phyloP scores from a whole-genome alignment of 2,797 vertebrate species.

The Apogon talboti region DNA sequence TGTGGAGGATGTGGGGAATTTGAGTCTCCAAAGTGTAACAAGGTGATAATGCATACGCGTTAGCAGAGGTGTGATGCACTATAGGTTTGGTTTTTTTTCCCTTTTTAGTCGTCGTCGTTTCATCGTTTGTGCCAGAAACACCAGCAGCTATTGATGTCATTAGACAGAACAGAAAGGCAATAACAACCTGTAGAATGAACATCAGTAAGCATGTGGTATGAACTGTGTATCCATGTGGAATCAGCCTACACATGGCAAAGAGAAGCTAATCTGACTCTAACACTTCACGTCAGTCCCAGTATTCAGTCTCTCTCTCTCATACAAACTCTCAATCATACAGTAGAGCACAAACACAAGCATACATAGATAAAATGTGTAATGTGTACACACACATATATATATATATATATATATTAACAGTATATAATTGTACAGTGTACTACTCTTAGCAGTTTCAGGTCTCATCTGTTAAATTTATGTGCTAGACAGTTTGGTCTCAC shows the following conservation, averaged over 20 bases:
- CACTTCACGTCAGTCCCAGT: constrained; percentile 33
- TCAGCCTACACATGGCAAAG: constrained; percentile 24
- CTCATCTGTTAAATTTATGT: constrained; percentile 34
- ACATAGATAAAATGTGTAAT: constrained; percentile 70
- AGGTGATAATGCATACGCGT: constrained; percentile 31
- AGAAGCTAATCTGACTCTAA: constrained; percentile 40
- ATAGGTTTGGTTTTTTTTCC: not conserved
- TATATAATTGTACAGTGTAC: constrained; percentile 37
- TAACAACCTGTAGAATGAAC: constrained; percentile 17
- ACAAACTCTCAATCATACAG: constrained; percentile 48
- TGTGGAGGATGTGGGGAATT: constrained; percentile 12
- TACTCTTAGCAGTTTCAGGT: constrained; percentile 17
- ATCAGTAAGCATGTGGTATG: constrained; percentile 54
- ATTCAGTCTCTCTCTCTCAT: constrained; percentile 40
- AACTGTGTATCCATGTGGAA: constrained; percentile 42
- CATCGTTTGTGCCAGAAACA: constrained; percentile 37
- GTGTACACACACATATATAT: constrained; percentile 54
- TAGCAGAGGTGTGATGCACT: constrained; percentile 6
- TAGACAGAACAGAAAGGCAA: constrained; percentile 49
- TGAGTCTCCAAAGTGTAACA: constrained; percentile 31
- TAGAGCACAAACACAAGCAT: constrained; percentile 67
- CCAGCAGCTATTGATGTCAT: constrained; percentile 32
- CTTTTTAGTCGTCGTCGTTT: constrained; percentile 25
- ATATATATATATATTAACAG: constrained; percentile 15
- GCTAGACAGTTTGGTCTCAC: constrained; percentile 33